Evolutionary conservation across 2,113 vertebrate species (phyloP).

Genomic region (Oxyura jamaicensis): DNA sequence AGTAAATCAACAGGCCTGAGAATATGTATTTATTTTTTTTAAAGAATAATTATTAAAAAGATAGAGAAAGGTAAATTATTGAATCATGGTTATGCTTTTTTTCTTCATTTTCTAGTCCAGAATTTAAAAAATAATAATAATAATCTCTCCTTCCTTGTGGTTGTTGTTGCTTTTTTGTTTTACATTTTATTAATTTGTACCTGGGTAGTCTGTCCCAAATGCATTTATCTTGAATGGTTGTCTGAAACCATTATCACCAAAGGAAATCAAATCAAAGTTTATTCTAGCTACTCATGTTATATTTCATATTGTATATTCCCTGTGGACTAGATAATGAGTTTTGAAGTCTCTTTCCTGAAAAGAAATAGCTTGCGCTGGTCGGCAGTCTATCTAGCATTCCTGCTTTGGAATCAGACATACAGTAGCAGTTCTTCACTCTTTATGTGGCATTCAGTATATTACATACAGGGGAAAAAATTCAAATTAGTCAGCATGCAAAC

Average conservation of each 20-base stretch:
- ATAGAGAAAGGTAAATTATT: not conserved
- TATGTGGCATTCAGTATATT: not conserved
- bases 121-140: not conserved
- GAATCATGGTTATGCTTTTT: not conserved
- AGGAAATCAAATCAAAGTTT: conserved; percentile 38
- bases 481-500: not conserved
- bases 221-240: conserved; percentile 11
- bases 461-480: not conserved
- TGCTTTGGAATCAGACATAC: not conserved
- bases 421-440: not conserved
- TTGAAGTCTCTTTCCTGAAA: conserved; percentile 7
- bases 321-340: not conserved
- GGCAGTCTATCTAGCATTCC: not conserved
- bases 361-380: not conserved
- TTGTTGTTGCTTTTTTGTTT: not conserved
- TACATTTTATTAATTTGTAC: not conserved
- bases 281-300: not conserved
- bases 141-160: not conserved
- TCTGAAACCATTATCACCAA: not conserved
- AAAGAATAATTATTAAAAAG: not conserved
- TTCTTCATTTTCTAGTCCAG: not conserved
- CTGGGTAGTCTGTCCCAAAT: not conserved
- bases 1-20: conserved; percentile 4
- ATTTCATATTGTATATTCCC: conserved; percentile 6
- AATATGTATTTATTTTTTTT: not conserved